phyloP scores from a whole-genome alignment of 2,113 vertebrate genomes.

The Reinhardtius hippoglossoides region DNA sequence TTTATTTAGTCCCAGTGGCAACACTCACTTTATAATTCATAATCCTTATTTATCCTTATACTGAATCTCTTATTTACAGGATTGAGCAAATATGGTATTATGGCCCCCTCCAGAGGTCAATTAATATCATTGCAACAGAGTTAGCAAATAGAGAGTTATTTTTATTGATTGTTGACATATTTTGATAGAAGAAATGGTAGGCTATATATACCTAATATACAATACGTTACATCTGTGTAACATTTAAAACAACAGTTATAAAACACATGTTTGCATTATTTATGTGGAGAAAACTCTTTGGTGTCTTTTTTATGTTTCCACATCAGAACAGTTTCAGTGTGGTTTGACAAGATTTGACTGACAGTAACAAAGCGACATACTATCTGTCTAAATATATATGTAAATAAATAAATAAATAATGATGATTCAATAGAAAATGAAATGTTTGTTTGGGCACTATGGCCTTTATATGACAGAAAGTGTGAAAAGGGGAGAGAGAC shows the following conservation, averaged over 20 bases:
- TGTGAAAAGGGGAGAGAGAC: no score
- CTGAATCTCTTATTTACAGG: no score
- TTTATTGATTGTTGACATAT: no score
- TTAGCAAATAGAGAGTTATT: background rate
- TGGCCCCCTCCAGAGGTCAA: conserved; percentile 40
- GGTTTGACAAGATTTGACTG: background rate
- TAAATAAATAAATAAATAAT: no score
- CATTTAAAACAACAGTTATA: background rate
- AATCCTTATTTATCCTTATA: no score
- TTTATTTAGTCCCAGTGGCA: background rate
- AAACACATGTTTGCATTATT: background rate
- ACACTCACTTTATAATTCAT: background rate
- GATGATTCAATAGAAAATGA: no score
- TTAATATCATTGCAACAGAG: background rate
- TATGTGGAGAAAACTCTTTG: no score
- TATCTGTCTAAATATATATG: no score
- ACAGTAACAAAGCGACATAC: background rate
- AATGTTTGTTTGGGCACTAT: no score
- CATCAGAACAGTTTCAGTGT: background rate
- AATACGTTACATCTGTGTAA: background rate
- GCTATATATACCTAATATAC: no score
- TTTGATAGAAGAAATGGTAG: no score
- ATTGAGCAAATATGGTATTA: conserved; percentile 1
- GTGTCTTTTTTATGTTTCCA: background rate
- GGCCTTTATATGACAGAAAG: no score